These are phyloP conservation scores for Tineola bisselliella DNA, from an alignment of 2,888 invertebrate genomes.

Conservation along the genomic window DNA sequence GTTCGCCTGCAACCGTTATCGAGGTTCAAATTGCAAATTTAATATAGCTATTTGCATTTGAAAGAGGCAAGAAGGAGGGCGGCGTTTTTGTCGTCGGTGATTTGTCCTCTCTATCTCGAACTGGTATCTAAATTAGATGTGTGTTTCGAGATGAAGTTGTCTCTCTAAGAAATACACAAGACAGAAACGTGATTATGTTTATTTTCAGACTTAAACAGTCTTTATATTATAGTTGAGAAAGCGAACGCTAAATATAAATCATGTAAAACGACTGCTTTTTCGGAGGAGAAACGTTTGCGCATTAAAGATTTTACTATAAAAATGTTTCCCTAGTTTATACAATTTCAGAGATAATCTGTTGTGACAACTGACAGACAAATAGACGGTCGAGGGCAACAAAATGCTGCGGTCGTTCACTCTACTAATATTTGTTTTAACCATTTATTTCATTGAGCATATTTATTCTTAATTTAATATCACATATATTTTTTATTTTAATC, in stretches of 20 bases:
- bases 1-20: conserved; percentile 32
- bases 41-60: conserved; percentile 64
- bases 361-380: conserved; percentile 1
- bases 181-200: not conserved
- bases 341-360: not conserved
- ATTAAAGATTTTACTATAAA: conserved; percentile 1
- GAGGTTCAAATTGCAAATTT: conserved; percentile 63
- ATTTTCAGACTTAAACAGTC: not conserved
- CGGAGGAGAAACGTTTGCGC: not conserved
- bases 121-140: conserved; percentile 58
- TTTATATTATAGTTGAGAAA: not conserved
- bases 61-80: conserved; percentile 51
- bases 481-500: no score
- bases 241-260: not conserved
- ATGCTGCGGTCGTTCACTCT: not conserved
- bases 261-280: not conserved
- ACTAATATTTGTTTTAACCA: not conserved
- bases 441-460: not conserved
- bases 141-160: conserved; percentile 22
- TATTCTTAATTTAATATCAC: not conserved
- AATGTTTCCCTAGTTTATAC: not conserved
- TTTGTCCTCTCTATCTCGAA: conserved; percentile 57
- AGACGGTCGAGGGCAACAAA: not conserved
- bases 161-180: not conserved
- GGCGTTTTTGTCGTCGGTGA: conserved; percentile 49